Evolutionary conservation across 2,113 vertebrate genomes (phyloP).

Genomic region (Daboia siamensis): DNA sequence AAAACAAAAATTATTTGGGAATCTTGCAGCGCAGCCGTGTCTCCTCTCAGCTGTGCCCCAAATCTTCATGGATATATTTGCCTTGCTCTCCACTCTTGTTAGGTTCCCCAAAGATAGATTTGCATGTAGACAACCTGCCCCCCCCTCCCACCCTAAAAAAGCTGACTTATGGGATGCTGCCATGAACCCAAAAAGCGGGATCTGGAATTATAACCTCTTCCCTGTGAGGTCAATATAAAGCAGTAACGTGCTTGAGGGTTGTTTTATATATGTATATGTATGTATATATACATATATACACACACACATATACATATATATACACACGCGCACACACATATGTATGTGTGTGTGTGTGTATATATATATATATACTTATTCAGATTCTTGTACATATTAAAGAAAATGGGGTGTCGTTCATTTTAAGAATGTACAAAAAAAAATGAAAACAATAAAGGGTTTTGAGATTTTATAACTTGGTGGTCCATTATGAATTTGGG

Average conservation of each 20-base stretch:
- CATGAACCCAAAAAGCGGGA: not conserved
- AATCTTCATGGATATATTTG: not conserved
- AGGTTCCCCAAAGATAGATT: not conserved
- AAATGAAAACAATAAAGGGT: conserved; percentile 26
- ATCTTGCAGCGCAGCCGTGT: not conserved
- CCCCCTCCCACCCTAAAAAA: not conserved
- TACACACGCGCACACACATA: not conserved
- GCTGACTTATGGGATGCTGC: not conserved
- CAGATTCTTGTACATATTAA: conserved; percentile 17
- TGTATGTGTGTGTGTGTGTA: not conserved
- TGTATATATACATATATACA: not conserved
- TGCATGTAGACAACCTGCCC: not conserved
- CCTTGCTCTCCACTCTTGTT: not conserved
- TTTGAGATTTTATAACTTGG: conserved; percentile 18
- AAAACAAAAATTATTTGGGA: not conserved
- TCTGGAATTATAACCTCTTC: not conserved
- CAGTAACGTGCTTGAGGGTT: not conserved
- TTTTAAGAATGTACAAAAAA: conserved; percentile 37
- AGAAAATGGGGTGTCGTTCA: conserved; percentile 8
- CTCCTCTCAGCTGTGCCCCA: not conserved
- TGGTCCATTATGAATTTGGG: not conserved
- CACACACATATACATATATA: not conserved
- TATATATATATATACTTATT: conserved; percentile 3
- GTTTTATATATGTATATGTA: not conserved
- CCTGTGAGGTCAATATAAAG: not conserved